Evolutionary conservation across 1,140 invertebrate genomes (phyloP).

Genomic region (Cydia amplana): DNA sequence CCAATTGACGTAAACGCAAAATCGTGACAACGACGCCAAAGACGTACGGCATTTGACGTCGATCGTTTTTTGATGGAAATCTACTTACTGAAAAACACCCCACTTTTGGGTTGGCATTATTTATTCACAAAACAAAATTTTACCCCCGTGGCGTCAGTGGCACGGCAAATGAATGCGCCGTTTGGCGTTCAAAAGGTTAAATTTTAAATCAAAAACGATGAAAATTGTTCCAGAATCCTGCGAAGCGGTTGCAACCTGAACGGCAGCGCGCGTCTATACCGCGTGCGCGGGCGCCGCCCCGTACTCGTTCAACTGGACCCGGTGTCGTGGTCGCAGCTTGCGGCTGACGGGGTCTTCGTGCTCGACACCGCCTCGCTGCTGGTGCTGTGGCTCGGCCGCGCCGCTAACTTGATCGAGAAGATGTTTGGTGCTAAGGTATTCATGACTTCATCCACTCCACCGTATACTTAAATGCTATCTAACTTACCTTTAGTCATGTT

Average conservation of each 20-base stretch:
- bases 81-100: too few relatives aligned
- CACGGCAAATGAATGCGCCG: too few relatives aligned
- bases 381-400: conserved; percentile 91
- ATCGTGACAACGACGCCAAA: too few relatives aligned
- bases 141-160: too few relatives aligned
- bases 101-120: too few relatives aligned
- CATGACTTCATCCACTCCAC: background rate
- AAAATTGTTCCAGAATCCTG: conserved; percentile 57
- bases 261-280: conserved; percentile 81
- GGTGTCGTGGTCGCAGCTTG: conserved; percentile 90
- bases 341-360: conserved; percentile 92
- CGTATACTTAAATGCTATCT: too few relatives aligned
- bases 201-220: background rate
- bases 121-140: too few relatives aligned
- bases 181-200: too few relatives aligned
- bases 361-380: conserved; percentile 85
- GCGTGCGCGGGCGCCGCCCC: conserved; percentile 86
- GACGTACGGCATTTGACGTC: too few relatives aligned
- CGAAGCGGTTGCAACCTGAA: conserved; percentile 58
- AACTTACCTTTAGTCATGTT: too few relatives aligned
- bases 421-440: conserved; percentile 82
- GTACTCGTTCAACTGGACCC: conserved; percentile 84
- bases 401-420: conserved; percentile 85
- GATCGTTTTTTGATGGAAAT: too few relatives aligned
- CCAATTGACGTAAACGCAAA: too few relatives aligned